Base-by-base conservation (phyloP, 2,888 invertebrate genomes). In the Caenorhabditis drosophilae region DNA sequence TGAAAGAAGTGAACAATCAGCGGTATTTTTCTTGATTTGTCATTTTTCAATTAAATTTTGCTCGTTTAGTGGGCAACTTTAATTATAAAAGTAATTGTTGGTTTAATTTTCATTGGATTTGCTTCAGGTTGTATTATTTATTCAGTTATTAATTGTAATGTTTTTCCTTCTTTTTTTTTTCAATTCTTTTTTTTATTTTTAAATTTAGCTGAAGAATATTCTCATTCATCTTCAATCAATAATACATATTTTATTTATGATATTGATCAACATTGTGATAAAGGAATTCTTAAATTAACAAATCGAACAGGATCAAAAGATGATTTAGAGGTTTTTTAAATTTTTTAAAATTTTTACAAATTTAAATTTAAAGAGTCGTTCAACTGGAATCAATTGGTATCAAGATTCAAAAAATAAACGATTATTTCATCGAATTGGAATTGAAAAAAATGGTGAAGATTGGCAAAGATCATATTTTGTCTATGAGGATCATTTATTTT, bases 41-140 rank as follows among this genome's bases (percentile, higher is more conserved):
- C 4, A 11, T 7, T 16, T n/a, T 45, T 25, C 16, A 15, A 9
- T 7, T 11, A 45, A 15, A 7, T 22, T 9, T 34, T 47, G 31
- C 18, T n/a, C 20, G 51, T 57, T 38, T 52, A 64, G 59, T 60
- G 59, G 60, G 53, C 57, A 34, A 53, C 57, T 4, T 53, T 67
- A 4, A 45, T 60, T 1, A 53, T 67, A 36, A 67, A 67, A 57
- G 18, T 67, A 4, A 49, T 18, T 31, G 44, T 67, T 16, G 67
- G 67, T 15, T 51, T 67, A 9, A 4, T 61, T 15, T 67, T 67
- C 40, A 67, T 60, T 31, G 56, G 67, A 20, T 67, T 67, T 31
- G 67, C 60, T 1, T 50, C 50, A 15, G 67, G 60, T 42, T 67
- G 67, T 38, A 67, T 67, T 45, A 61, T 67, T 22, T 67, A 67